Percentiles rank a stretch among this genome's conserved stretches.
phyloP scores from a whole-genome alignment of 2,797 vertebrate genomes.

The Scyliorhinus canicula region DNA sequence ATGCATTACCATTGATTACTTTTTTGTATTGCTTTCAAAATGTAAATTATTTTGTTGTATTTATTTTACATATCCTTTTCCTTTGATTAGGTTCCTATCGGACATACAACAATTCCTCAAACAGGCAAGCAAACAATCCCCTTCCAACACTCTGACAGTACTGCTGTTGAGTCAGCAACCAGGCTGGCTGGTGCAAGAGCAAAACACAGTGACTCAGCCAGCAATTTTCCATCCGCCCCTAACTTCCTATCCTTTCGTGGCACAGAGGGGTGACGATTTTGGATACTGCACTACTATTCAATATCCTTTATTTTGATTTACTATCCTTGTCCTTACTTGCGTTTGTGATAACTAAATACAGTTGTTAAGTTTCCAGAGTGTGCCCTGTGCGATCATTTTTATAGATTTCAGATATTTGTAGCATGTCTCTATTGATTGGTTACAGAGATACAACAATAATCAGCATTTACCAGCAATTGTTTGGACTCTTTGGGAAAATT shows the following conservation, averaged over 20 bases:
- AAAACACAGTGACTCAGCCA: constrained; percentile 21
- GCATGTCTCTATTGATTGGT: neutral
- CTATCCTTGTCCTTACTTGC: neutral
- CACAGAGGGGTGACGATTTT: neutral
- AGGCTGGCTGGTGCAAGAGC: neutral
- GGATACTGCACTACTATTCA: neutral
- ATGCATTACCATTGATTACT: neutral
- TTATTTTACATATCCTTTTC: neutral
- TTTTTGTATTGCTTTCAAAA: neutral
- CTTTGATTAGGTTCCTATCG: neutral
- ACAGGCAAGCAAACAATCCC: neutral
- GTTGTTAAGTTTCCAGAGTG: neutral
- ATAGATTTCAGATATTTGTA: neutral
- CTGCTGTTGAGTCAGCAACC: neutral
- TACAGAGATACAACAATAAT: neutral
- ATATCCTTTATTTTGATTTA: neutral
- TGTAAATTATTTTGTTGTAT: neutral
- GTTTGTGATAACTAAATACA: neutral
- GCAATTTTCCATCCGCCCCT: constrained; percentile 22
- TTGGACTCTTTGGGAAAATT: neutral
- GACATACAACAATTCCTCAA: neutral
- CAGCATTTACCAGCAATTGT: neutral
- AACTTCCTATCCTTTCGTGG: neutral
- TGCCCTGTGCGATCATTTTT: neutral
- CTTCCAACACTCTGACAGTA: neutral